Base-by-base conservation (phyloP, 2,888 invertebrate genomes). In the Ferdinandea cuprea region DNA sequence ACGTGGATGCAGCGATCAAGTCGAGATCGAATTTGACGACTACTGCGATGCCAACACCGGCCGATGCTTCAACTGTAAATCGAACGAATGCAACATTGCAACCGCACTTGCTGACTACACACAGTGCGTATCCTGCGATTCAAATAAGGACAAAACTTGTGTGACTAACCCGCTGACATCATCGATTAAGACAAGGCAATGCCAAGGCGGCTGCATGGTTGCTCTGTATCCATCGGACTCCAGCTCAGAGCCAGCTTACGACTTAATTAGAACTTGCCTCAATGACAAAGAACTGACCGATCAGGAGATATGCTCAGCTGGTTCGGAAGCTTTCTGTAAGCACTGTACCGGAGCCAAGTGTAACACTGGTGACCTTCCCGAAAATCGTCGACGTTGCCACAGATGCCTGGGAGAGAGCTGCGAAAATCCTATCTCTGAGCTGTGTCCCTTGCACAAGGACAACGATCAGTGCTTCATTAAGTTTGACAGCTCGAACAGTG, bases 11-110 rank as follows among this genome's bases (percentile, higher is more conserved):
- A 85, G 87, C 30, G 89, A 90, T 59, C 76, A 40, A 0, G 50
- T 90, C 2, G 86, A 86, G 0, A 28, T 46, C 0, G 85, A 87
- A 17, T 61, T 56, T 1, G 74, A 44, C 5, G 78, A 61, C 5
- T 86, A 87, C 35, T 90, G 90, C 46, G 73, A 68, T 11, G 21
- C 8, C 4, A 87, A 88, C 11, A 8, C 78, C 0, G 85, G 40
- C 3, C 87, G 85, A 11, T 90, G 90, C 30, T 87, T 85, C 5
- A 73, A 77, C 6, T 90, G 90, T 86, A 89, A 89, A 71, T 90
- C 90, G 4, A 90, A 90, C 79, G 68, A 87, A 11, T 90, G 90
- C 61, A 90, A 90, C 74, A 87, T 73, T 1, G 89, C 89, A 0
- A 86, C 63, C 0, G 50, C 76, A 0, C 21, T 74, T 0, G 40